A percentile compares a stretch with the other conserved stretches of the same genome.
Conservation (phyloP, 2,113 vertebrate genomes). For the Rostratula benghalensis region DNA sequence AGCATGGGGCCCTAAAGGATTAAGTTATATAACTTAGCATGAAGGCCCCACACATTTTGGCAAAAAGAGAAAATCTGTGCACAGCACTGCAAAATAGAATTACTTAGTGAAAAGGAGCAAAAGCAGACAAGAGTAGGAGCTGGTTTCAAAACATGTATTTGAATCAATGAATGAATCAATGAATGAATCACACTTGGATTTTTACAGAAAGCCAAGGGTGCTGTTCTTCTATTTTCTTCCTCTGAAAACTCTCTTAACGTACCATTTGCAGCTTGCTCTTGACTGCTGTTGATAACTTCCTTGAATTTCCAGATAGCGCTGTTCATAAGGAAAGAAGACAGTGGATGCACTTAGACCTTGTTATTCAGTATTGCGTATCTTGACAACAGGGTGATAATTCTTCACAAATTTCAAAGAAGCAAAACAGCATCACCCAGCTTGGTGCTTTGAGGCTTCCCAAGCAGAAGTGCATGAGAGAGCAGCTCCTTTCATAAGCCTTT, state of each 20-base stretch:
- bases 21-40: background rate
- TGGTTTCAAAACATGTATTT: background rate
- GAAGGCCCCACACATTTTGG: background rate
- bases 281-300: background rate
- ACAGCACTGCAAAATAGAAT: background rate
- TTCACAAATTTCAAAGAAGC: background rate
- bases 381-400: background rate
- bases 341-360: background rate
- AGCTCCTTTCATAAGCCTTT: background rate
- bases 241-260: background rate
- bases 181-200: background rate
- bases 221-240: background rate
- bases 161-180: background rate
- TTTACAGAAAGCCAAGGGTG: background rate
- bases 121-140: background rate
- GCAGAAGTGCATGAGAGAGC: background rate
- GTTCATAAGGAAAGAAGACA: background rate
- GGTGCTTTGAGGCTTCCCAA: no score
- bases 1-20: background rate
- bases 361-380: background rate
- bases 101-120: background rate
- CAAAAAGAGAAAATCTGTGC: constrained; percentile 5
- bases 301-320: background rate
- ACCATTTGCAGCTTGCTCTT: background rate
- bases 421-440: background rate